Evolutionary conservation across 2,888 invertebrate genomes (phyloP).

Genomic region (Stenolophus ochropezus): DNA sequence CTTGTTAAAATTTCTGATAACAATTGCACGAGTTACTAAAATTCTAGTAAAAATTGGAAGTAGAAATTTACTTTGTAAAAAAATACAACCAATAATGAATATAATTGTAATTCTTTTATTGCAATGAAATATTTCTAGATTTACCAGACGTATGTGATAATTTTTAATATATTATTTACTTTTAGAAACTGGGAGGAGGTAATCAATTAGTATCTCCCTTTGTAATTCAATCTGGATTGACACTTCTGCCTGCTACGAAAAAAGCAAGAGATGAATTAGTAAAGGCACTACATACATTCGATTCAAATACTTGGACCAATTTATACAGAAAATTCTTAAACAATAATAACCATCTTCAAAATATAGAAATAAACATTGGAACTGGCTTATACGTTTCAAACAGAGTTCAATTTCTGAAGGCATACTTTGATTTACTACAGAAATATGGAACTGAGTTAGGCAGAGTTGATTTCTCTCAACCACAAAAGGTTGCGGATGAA

Average conservation of each 20-base stretch:
- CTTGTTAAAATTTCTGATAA: no score
- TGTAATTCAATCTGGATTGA: neutral
- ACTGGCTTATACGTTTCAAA: neutral
- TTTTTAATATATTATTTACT: neutral
- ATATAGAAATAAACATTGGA: neutral
- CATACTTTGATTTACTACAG: neutral
- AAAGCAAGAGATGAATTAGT: neutral
- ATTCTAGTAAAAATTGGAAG: no score
- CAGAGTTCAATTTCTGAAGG: no score
- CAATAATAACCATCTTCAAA: neutral
- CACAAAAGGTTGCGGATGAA: neutral
- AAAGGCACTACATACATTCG: neutral
- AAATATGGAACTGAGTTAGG: neutral
- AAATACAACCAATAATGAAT: no score
- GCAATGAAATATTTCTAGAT: no score
- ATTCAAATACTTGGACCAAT: neutral
- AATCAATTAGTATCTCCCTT: conserved; percentile 15
- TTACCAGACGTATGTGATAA: no score
- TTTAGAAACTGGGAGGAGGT: neutral
- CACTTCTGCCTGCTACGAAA: neutral
- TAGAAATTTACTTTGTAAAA: no score
- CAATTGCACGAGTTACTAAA: no score
- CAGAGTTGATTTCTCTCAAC: neutral
- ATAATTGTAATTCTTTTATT: no score
- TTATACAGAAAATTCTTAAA: neutral